Conservation (phyloP, 1,140 invertebrate species). For the Zaprionus capensis region DNA sequence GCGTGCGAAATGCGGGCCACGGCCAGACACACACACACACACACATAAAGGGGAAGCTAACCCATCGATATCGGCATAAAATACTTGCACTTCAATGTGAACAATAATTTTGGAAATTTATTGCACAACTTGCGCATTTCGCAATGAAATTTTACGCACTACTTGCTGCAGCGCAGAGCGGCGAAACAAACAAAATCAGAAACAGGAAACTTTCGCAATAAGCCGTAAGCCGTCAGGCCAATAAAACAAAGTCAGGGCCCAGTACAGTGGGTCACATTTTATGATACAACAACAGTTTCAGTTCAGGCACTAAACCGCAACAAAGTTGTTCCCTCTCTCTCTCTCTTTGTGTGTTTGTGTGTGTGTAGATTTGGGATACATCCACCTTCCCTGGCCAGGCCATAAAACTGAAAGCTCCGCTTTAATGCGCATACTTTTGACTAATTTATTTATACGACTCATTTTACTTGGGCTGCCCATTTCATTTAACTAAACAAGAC, state of each 20-base stretch:
- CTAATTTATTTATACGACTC: constrained; percentile 64
- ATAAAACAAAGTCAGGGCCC: constrained; percentile 72
- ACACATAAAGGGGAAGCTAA: not conserved
- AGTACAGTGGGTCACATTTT: constrained; percentile 73
- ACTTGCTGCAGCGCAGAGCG: constrained; percentile 63
- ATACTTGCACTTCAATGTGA: constrained; percentile 67
- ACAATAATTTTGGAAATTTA: constrained; percentile 78
- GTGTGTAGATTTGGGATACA: not conserved
- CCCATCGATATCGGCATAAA: constrained; percentile 47
- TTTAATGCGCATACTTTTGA: constrained; percentile 67
- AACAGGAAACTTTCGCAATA: constrained; percentile 56
- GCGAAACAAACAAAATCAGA: constrained; percentile 29
- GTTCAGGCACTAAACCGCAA: constrained; percentile 62
- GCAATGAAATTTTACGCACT: constrained; percentile 81
- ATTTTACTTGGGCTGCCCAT: constrained; percentile 37
- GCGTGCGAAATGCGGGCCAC: constrained; percentile 52
- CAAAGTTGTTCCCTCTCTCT: constrained; percentile 58
- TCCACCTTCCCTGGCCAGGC: constrained; percentile 19
- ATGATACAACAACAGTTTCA: constrained; percentile 53
- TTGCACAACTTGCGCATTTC: constrained; percentile 76
- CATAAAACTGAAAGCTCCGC: constrained; percentile 42
- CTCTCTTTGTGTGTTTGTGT: not conserved
- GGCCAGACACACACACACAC: constrained; percentile 37
- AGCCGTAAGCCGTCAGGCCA: constrained; percentile 42
- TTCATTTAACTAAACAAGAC: constrained; percentile 48